Conservation (phyloP, 2,888 invertebrate species). For the Drosophila diplacantha region DNA sequence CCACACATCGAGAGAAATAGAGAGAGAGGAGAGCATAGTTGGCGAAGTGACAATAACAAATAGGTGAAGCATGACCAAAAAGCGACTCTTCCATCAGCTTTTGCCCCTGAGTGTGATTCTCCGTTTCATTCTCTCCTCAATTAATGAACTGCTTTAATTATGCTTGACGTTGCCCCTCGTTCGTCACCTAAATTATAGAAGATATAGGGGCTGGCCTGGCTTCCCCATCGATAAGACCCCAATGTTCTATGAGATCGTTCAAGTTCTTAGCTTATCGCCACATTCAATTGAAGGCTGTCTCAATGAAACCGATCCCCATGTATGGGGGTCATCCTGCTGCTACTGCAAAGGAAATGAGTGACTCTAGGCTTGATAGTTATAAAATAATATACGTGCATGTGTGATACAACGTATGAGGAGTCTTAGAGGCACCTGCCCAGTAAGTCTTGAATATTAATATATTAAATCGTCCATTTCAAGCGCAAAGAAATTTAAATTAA, state of each 20-base stretch:
- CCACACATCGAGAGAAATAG: not conserved
- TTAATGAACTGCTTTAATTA: conserved; percentile 42
- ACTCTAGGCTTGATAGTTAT: conserved; percentile 1
- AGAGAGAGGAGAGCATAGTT: not conserved
- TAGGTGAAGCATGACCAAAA: conserved; percentile 52
- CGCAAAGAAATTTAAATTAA: not conserved
- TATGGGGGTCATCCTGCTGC: conserved; percentile 27
- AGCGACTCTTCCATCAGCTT: conserved; percentile 1
- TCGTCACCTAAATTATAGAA: conserved; percentile 22
- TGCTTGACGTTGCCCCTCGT: conserved; percentile 21
- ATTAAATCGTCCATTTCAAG: not conserved
- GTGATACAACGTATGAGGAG: not conserved
- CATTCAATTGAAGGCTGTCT: conserved; percentile 41
- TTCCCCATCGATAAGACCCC: conserved; percentile 6
- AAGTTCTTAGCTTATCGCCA: conserved; percentile 28
- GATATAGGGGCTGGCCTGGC: conserved; percentile 2
- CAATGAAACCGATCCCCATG: conserved; percentile 28
- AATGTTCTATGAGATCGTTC: conserved; percentile 1
- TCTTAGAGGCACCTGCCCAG: not conserved
- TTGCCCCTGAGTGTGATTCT: conserved; percentile 32
- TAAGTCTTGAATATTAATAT: not conserved
- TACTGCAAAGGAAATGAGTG: not conserved
- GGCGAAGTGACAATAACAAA: conserved; percentile 26
- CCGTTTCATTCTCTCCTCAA: conserved; percentile 4
- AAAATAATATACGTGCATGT: not conserved